Evolutionary conservation across 2,113 vertebrate genomes (phyloP).

Genomic region (Mormyrus iriodes): DNA sequence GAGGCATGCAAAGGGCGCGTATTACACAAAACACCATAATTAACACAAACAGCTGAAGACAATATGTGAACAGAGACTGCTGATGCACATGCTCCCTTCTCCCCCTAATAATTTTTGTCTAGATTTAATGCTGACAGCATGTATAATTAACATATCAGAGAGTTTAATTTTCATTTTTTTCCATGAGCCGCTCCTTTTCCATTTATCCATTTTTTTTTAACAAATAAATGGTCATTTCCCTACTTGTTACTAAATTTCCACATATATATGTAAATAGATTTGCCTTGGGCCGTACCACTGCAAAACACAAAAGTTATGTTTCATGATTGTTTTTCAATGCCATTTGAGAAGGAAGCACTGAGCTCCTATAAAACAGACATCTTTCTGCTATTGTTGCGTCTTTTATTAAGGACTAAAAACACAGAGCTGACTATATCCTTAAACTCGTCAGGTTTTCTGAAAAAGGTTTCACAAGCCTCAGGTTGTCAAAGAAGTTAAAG

Average conservation of each 20-base stretch:
- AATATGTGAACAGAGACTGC: background rate
- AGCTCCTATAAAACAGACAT: background rate
- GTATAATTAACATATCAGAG: slow-evolving; percentile 17
- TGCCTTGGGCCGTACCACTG: background rate
- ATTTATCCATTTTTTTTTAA: background rate
- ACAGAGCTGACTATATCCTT: background rate
- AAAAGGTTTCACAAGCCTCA: slow-evolving; percentile 5
- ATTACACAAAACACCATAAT: slow-evolving; percentile 23
- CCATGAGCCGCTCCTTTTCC: background rate
- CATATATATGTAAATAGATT: slow-evolving; percentile 10
- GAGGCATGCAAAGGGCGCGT: background rate
- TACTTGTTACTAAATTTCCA: slow-evolving; percentile 6
- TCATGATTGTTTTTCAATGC: background rate
- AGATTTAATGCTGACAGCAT: slow-evolving; percentile 13
- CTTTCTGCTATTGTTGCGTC: background rate
- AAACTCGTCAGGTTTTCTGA: background rate
- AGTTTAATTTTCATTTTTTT: slow-evolving; percentile 16
- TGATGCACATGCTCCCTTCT: background rate
- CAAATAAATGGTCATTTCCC: slow-evolving; percentile 3
- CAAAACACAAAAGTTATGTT: background rate
- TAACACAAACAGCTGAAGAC: slow-evolving; percentile 22
- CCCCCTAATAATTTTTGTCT: background rate
- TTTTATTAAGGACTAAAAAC: background rate
- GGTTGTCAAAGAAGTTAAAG: background rate
- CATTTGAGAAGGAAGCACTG: background rate